These are phyloP conservation scores for Drosophila neoperkinsi DNA, from an alignment of 2,888 invertebrate species.

Conservation along the genomic window DNA sequence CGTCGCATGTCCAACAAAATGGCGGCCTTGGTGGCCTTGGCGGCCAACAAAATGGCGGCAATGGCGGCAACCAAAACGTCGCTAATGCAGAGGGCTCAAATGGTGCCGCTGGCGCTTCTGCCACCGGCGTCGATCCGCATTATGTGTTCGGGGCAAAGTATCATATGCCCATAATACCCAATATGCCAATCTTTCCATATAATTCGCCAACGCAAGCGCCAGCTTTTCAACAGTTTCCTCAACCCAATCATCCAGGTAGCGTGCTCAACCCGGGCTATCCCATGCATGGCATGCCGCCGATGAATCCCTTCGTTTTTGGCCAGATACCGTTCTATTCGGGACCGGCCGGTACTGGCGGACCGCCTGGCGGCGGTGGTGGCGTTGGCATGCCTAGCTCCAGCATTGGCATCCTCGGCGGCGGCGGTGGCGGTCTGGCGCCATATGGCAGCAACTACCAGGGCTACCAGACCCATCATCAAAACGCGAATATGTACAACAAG, in stretches of 20 bases:
- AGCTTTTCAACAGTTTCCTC: slow-evolving; percentile 85
- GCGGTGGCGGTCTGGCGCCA: slow-evolving; percentile 81
- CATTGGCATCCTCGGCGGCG: slow-evolving; percentile 74
- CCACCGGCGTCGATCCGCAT: slow-evolving; percentile 83
- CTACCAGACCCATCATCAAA: slow-evolving; percentile 74
- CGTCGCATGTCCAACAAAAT: slow-evolving; percentile 19
- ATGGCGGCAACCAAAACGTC: slow-evolving; percentile 31
- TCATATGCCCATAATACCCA: slow-evolving; percentile 83
- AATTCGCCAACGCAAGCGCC: slow-evolving; percentile 84
- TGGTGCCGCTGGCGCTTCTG: slow-evolving; percentile 67
- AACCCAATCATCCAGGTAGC: slow-evolving; percentile 85
- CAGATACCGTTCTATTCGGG: slow-evolving; percentile 82
- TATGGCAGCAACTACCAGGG: slow-evolving; percentile 81
- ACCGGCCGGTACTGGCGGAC: slow-evolving; percentile 83
- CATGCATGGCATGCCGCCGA: slow-evolving; percentile 82
- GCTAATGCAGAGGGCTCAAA: slow-evolving; percentile 42
- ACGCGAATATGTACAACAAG: slow-evolving; percentile 84
- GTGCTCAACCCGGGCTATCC: slow-evolving; percentile 84
- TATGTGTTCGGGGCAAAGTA: slow-evolving; percentile 85
- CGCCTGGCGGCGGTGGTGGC: slow-evolving; percentile 81
- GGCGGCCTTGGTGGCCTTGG: slow-evolving; percentile 38
- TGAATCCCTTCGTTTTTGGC: slow-evolving; percentile 85
- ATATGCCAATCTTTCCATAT: slow-evolving; percentile 84
- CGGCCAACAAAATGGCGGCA: slow-evolving; percentile 41
- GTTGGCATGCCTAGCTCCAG: slow-evolving; percentile 83